These are phyloP conservation scores for Coracopsis vasa DNA, from an alignment of 2,113 vertebrate genomes.

Conservation along the genomic window DNA sequence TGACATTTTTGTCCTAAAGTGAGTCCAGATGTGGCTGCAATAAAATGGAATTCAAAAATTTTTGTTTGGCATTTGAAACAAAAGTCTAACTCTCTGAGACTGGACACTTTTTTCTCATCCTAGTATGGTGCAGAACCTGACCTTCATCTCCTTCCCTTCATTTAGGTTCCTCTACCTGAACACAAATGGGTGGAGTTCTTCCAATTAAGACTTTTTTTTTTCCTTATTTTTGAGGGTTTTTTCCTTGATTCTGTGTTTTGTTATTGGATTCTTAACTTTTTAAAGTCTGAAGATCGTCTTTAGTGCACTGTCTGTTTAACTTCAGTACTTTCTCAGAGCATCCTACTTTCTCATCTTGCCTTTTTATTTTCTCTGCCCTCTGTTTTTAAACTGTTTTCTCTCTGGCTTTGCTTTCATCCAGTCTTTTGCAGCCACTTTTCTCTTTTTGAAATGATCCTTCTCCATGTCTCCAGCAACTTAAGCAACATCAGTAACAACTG, in stretches of 20 bases:
- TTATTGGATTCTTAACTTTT: not conserved
- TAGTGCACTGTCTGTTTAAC: not conserved
- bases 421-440: not conserved
- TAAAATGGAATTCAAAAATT: not conserved
- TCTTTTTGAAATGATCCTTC: not conserved
- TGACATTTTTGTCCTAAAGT: not conserved
- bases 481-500: not conserved
- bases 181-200: not conserved
- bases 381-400: not conserved
- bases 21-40: not conserved
- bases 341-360: not conserved
- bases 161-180: not conserved
- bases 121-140: not conserved
- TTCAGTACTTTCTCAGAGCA: not conserved
- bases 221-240: not conserved
- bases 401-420: not conserved
- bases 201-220: not conserved
- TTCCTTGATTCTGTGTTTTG: not conserved
- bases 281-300: not conserved
- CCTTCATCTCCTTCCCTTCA: not conserved
- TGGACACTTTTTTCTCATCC: not conserved
- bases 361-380: not conserved
- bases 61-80: not conserved
- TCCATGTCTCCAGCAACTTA: not conserved
- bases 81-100: not conserved